Evolutionary conservation across 1,140 invertebrate species (phyloP).

Genomic region (Monochamus saltuarius): DNA sequence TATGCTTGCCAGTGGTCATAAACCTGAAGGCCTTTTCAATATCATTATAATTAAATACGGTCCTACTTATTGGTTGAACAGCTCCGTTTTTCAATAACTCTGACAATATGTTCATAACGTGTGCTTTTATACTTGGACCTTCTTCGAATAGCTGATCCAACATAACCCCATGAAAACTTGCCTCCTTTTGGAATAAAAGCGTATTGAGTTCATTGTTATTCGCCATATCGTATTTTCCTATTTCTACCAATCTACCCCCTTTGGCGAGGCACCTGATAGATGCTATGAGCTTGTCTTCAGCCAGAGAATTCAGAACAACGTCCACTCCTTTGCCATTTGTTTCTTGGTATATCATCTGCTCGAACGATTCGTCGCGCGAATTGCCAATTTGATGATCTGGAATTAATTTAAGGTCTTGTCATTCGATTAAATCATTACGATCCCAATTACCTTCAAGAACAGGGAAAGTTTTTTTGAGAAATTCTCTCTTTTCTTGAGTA

Average conservation of each 20-base stretch:
- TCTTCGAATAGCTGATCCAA: conserved; percentile 72
- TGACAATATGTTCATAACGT: conserved; percentile 61
- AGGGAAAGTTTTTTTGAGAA: conserved; percentile 70
- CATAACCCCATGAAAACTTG: conserved; percentile 85
- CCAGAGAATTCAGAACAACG: conserved; percentile 66
- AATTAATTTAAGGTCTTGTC: background rate
- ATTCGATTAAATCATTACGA: no score
- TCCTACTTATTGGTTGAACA: conserved; percentile 61
- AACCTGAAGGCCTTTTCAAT: conserved; percentile 68
- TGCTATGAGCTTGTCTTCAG: conserved; percentile 68
- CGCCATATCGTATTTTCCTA: conserved; percentile 73
- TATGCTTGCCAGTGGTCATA: conserved; percentile 84
- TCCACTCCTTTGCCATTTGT: conserved; percentile 67
- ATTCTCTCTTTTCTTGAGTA: conserved; percentile 72
- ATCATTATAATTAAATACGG: conserved; percentile 61
- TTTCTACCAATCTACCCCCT: conserved; percentile 72
- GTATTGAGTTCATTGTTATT: conserved; percentile 67
- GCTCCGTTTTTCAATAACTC: conserved; percentile 53
- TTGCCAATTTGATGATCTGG: conserved; percentile 57
- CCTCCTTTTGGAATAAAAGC: conserved; percentile 78
- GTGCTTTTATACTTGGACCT: conserved; percentile 38
- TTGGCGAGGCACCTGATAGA: conserved; percentile 75
- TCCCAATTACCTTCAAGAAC: conserved; percentile 56
- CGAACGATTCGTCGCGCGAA: conserved; percentile 64
- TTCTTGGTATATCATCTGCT: conserved; percentile 59